Conservation (phyloP, 2,797 vertebrate genomes). For the Periparus ater region DNA sequence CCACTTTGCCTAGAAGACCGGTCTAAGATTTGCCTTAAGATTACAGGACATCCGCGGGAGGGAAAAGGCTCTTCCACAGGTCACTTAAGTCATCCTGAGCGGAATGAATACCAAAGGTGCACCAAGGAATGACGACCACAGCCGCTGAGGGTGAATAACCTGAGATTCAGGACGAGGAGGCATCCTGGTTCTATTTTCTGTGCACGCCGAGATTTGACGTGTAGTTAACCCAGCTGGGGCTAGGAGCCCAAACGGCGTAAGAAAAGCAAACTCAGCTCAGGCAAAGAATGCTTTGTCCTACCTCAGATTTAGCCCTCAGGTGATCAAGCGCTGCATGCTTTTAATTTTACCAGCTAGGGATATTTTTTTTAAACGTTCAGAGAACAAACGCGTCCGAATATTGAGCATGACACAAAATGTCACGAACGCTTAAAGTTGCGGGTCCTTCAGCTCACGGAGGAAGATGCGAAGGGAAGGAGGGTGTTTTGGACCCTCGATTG, state of each 20-base stretch:
- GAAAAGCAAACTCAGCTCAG: conserved; percentile 39
- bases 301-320: conserved; percentile 53
- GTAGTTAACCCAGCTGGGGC: neutral
- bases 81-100: neutral
- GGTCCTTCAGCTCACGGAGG: neutral
- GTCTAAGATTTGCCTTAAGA: neutral
- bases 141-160: neutral
- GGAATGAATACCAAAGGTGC: neutral
- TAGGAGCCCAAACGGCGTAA: neutral
- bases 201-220: conserved; percentile 2
- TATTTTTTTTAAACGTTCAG: neutral
- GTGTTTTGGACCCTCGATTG: neutral
- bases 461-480: conserved; percentile 5
- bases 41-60: neutral
- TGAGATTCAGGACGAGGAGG: neutral
- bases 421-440: neutral
- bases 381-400: conserved; percentile 24
- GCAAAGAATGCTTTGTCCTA: conserved; percentile 19
- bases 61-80: neutral
- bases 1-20: neutral
- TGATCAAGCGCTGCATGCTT: conserved; percentile 51
- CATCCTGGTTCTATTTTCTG: conserved; percentile 15
- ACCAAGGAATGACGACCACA: neutral
- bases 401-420: conserved; percentile 2
- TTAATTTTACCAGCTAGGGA: conserved; percentile 45